phyloP scores from a whole-genome alignment of 2,113 vertebrate genomes.

The Pandion haliaetus region DNA sequence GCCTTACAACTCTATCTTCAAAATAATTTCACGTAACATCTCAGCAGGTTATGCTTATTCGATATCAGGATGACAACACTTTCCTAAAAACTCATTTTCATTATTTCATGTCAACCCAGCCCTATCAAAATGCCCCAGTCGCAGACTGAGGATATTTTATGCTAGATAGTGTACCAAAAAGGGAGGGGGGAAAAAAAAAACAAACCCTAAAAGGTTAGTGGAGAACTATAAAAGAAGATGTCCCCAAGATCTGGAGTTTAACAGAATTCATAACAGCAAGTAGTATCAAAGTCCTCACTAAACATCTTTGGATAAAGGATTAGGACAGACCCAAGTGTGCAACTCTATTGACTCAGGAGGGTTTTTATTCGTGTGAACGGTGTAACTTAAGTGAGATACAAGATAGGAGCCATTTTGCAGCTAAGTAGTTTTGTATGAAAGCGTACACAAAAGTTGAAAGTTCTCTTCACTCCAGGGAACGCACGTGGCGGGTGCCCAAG shows the following conservation, averaged over 20 bases:
- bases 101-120: neutral
- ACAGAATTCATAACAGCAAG: neutral
- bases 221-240: neutral
- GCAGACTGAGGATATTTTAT: neutral
- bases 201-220: neutral
- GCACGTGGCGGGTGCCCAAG: no score
- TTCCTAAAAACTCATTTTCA: neutral
- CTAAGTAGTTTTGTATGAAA: neutral
- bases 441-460: rapidly evolving
- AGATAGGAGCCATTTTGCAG: no score
- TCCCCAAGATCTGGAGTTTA: neutral
- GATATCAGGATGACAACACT: neutral
- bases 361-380: rapidly evolving
- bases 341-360: neutral
- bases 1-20: neutral
- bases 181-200: neutral
- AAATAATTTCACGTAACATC: neutral
- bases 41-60: neutral
- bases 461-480: neutral
- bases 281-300: neutral
- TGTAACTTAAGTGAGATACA: neutral
- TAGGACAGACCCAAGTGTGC: neutral
- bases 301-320: neutral
- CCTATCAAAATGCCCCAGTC: neutral
- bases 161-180: no score